phyloP scores from a whole-genome alignment of 92 coral and sea anemone genomes.

The Chrysogorgia sp. region DNA sequence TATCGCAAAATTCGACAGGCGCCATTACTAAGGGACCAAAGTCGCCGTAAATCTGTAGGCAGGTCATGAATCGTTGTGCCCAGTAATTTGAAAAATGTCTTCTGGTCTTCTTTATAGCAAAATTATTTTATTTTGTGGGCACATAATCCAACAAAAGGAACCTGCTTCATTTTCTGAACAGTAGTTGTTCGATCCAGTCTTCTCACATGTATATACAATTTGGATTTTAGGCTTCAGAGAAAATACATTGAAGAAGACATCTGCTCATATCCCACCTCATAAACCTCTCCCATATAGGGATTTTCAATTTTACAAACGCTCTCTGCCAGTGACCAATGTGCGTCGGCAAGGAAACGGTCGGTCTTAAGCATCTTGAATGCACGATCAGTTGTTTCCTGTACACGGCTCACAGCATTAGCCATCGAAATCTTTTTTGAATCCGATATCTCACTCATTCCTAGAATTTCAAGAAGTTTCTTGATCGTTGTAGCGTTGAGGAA shows the following conservation, averaged over 20 bases:
- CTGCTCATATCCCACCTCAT: conserved; percentile 58
- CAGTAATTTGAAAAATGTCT: no score
- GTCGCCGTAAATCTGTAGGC: no score
- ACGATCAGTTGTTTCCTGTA: conserved; percentile 83
- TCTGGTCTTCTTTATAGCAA: no score
- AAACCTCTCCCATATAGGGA: conserved; percentile 82
- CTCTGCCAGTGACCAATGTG: conserved; percentile 95
- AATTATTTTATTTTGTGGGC: no score
- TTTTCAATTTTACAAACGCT: conserved; percentile 79
- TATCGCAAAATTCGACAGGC: no score
- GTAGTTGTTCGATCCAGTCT: no score
- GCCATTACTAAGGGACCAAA: no score
- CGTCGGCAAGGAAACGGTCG: conserved; percentile 98
- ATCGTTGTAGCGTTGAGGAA: conserved; percentile 96
- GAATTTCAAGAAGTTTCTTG: conserved; percentile 84
- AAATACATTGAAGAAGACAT: not conserved
- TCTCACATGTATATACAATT: no score
- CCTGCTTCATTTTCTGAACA: no score
- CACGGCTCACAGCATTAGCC: conserved; percentile 87
- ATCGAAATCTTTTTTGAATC: conserved; percentile 96
- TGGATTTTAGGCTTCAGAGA: conserved; percentile 5
- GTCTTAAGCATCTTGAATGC: conserved; percentile 95
- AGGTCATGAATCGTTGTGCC: no score
- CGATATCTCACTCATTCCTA: conserved; percentile 98
- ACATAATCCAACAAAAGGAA: no score